Percentiles rank a stretch among this genome's conserved stretches.
These are phyloP conservation scores for Orientallactaga bullata DNA, from an alignment of 2,113 vertebrate genomes.

Conservation along the genomic window DNA sequence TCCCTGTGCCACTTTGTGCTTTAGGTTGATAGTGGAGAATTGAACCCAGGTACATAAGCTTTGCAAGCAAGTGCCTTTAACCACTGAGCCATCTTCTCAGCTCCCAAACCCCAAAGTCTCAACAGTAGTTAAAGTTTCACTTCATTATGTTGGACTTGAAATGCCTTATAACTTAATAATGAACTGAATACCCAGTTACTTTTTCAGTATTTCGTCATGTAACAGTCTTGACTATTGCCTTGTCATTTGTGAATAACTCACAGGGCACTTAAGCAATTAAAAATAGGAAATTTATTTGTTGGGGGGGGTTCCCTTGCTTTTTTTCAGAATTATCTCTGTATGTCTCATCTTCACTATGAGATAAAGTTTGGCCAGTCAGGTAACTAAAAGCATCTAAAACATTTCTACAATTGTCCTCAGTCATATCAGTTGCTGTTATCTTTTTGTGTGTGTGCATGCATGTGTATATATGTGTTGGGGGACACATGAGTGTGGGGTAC, in stretches of 20 bases:
- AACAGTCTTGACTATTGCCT: constrained; percentile 25
- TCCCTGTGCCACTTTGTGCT: too few relatives aligned
- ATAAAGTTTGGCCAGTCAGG: neutral
- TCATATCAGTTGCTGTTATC: neutral
- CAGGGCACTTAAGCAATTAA: neutral
- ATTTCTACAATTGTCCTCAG: neutral
- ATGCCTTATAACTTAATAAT: constrained; percentile 64
- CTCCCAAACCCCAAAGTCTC: neutral
- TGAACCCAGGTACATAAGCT: too few relatives aligned
- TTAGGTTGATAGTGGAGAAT: too few relatives aligned
- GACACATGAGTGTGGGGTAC: too few relatives aligned
- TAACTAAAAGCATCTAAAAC: constrained; percentile 29
- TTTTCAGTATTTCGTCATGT: constrained; percentile 56
- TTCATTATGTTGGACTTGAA: constrained; percentile 68
- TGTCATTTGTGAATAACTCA: constrained; percentile 49
- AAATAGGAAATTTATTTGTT: neutral
- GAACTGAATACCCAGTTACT: constrained; percentile 73
- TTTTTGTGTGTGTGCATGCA: neutral
- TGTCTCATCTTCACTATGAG: neutral
- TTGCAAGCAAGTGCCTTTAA: too few relatives aligned
- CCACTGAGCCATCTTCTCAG: too few relatives aligned
- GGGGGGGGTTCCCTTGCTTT: neutral
- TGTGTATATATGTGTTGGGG: too few relatives aligned
- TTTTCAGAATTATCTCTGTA: neutral
- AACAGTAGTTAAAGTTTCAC: constrained; percentile 67